Base-by-base conservation (phyloP, 2,888 invertebrate genomes). In the Candidula unifasciata region DNA sequence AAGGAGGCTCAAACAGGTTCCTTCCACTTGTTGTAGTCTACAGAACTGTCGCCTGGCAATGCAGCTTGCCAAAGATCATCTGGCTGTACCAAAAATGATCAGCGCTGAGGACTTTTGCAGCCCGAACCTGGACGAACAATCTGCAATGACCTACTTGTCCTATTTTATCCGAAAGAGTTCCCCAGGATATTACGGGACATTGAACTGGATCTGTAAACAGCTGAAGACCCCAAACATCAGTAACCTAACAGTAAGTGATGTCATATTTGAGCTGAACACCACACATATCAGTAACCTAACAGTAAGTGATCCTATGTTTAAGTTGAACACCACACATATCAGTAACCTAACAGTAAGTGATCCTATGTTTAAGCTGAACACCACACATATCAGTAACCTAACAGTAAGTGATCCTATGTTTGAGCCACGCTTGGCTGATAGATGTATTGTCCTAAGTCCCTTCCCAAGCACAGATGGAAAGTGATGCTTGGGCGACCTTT, bases 141-240 rank as follows among this genome's bases (percentile, higher is more conserved):
- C 99, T 0, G 98, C 98, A 87, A 98, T 99, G 97, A 99, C 99
- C 0, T 99, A 99, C 94, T 95, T 99, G 80, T 98, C 98, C 0
- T 99, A 99, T 94, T 99, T 99, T 94, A 98, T 99, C 97, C 98
- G 97, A 92, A 97, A 97, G 54, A 97, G 97, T 84, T 98, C 98
- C 0, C 96, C 99, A 0, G 95, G 99, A 3, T 98, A 97, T 93
- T 96, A 96, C 92, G 96, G 98, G 1, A 98, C 98, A 0, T 95
- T 99, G 89, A 96, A 97, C 89, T 98, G 98, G 97, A 97, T 98
- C 82, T 96, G 97, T 21, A 88, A 89, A 30, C 96, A 97, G 91
- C 94, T 98, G 85, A 96, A 97, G 86, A 96, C 96, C 86, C 94
- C 94, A 82, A 93, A 94, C 57, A 96, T 98, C 77, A 96, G 96